Conservation (phyloP, 2,888 invertebrate genomes). For the Brenthis ino region DNA sequence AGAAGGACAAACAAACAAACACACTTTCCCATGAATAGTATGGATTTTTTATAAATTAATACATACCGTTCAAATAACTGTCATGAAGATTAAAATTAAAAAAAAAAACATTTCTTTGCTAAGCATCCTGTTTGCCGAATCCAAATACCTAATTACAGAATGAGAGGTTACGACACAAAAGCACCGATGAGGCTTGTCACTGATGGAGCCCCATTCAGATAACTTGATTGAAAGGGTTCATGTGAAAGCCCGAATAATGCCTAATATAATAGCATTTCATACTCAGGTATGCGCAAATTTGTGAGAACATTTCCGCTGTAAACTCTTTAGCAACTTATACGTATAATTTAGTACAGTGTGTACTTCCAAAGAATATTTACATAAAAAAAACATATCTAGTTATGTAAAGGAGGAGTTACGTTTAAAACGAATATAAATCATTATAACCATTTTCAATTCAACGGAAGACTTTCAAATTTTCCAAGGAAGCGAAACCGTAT, state of each 20-base stretch:
- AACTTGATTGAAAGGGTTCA: conserved; percentile 70
- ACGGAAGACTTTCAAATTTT: conserved; percentile 34
- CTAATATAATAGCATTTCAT: conserved; percentile 60
- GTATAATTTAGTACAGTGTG: background rate
- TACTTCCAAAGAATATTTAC: too few species aligned
- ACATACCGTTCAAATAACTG: background rate
- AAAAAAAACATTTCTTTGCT: conserved; percentile 33
- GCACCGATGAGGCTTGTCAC: conserved; percentile 57
- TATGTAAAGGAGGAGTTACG: background rate
- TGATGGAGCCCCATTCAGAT: conserved; percentile 71
- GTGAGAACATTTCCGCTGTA: conserved; percentile 32
- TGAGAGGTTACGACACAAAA: conserved; percentile 61
- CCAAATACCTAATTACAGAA: conserved; percentile 70
- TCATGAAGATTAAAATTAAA: background rate
- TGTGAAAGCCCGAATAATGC: conserved; percentile 53
- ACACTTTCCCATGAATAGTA: too few species aligned
- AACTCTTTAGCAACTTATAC: background rate
- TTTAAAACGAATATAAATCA: conserved; percentile 30
- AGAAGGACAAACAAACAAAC: too few species aligned
- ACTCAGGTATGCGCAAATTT: conserved; percentile 57
- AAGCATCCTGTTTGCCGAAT: conserved; percentile 66
- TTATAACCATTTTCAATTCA: conserved; percentile 25
- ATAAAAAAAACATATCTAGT: background rate
- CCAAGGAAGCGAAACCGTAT: conserved; percentile 30
- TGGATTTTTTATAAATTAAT: too few species aligned